These are phyloP conservation scores for Oceanodroma leucorhoa DNA, from an alignment of 2,797 vertebrate species.

Conservation along the genomic window DNA sequence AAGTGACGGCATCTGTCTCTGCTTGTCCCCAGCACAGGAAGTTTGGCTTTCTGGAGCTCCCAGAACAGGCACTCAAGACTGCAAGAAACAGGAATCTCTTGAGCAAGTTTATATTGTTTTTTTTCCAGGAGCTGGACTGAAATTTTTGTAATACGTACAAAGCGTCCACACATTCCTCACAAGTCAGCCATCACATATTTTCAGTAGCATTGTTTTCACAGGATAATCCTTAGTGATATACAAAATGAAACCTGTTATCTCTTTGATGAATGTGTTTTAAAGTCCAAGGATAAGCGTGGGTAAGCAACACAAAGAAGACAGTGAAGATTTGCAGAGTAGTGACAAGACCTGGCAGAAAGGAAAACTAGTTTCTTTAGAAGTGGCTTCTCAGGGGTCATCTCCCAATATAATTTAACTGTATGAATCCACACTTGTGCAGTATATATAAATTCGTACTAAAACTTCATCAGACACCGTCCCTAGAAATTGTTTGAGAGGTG, in stretches of 20 bases:
- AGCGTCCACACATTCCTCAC: background rate
- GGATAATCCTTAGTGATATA: background rate
- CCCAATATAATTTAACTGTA: background rate
- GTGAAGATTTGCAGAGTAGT: background rate
- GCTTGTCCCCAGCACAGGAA: background rate
- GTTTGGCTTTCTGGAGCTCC: background rate
- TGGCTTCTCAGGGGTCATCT: background rate
- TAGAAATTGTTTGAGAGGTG: background rate
- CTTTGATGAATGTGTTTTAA: background rate
- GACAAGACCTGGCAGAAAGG: background rate
- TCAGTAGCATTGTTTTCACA: background rate
- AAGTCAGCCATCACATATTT: background rate
- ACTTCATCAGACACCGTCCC: background rate
- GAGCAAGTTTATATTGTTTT: background rate
- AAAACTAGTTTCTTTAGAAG: background rate
- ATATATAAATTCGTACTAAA: background rate
- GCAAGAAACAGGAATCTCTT: background rate
- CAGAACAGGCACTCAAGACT: background rate
- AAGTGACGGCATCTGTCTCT: background rate
- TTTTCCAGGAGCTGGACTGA: background rate
- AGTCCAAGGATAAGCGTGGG: background rate
- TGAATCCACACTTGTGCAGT: background rate
- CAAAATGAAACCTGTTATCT: background rate
- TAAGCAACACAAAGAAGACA: background rate
- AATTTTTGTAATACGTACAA: background rate